Evolutionary conservation across 2,888 invertebrate species (phyloP), one percentile per base, ranked within the genome.

Genomic region (Melangyna quadrimaculata): DNA sequence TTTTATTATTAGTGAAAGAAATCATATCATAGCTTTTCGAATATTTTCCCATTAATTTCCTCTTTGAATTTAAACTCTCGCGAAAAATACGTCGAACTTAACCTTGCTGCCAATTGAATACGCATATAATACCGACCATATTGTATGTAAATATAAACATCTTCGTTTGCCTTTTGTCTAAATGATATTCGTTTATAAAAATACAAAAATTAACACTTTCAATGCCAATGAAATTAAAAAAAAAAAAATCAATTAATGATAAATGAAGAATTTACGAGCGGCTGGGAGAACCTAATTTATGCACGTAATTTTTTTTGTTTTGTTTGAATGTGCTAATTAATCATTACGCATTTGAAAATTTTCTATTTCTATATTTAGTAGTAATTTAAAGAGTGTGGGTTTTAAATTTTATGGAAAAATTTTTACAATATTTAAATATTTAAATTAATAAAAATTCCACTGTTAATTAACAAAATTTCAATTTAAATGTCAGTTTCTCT

Each of bases 221-320:
- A 81, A 77, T 71, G 75, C 51, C 75, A n/a, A n/a, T n/a, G n/a
- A n/a, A 81, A 74, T 75, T 72, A 24, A 77, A 77, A 77, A 77
- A 48, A 81, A 27, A 27, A 4, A 4, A 3, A 3, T 59, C 57
- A 77, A 67, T 51, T 40, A 65, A 55, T 27, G 43, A 73, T 43
- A 73, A 69, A 53, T 24, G 53, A 69, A 55, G 45, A 43, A 73
- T 55, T 74, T 74, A 40, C 17, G 73, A 80, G 53, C 61, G 1
- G 0, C 9, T 7, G 32, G 32, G 27, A 27, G 27, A 27, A n/a
- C n/a, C n/a, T n/a, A n/a, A n/a, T n/a, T n/a, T n/a, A n/a, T n/a
- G n/a, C n/a, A n/a, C n/a, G n/a, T 27, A 4, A 6, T 27, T 27
- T 27, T 27, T 6, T 27, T 3, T 27, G 3, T 27, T 27, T 27